These are phyloP conservation scores for Xyrichtys novacula DNA, from an alignment of 2,797 vertebrate genomes.

Conservation along the genomic window DNA sequence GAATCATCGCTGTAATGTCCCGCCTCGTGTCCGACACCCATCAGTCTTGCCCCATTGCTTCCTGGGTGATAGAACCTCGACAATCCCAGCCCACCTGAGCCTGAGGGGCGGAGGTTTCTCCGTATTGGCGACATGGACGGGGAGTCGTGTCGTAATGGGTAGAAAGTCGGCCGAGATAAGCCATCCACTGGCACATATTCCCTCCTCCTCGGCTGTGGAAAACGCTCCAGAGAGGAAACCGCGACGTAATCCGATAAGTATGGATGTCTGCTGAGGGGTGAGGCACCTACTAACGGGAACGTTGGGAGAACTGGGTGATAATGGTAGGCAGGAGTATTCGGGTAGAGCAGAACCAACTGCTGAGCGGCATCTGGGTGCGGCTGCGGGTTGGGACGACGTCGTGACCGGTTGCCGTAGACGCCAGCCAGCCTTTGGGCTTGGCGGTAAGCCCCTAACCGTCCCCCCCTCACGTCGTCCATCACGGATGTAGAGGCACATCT, in stretches of 20 bases:
- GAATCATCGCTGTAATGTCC: slow-evolving; percentile 86
- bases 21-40: slow-evolving; percentile 73
- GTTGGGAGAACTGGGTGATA: slow-evolving; percentile 83
- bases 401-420: slow-evolving; percentile 67
- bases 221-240: slow-evolving; percentile 85
- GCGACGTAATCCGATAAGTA: slow-evolving; percentile 76
- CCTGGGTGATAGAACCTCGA: slow-evolving; percentile 63
- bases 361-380: slow-evolving; percentile 74
- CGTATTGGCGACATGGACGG: slow-evolving; percentile 70
- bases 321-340: slow-evolving; percentile 80
- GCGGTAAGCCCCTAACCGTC: slow-evolving; percentile 56
- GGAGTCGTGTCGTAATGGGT: slow-evolving; percentile 26
- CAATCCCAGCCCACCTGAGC: slow-evolving; percentile 63
- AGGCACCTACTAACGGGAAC: slow-evolving; percentile 68
- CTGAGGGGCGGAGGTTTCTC: slow-evolving; percentile 61
- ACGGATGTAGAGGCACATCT: slow-evolving; percentile 74
- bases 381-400: slow-evolving; percentile 72
- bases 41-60: slow-evolving; percentile 58
- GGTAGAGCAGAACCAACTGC: slow-evolving; percentile 87
- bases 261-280: slow-evolving; percentile 51
- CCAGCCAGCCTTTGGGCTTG: slow-evolving; percentile 73
- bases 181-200: slow-evolving; percentile 69
- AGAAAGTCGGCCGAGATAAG: slow-evolving; percentile 51
- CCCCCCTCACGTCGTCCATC: slow-evolving; percentile 56
- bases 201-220: slow-evolving; percentile 63